Conservation (phyloP, 2,113 vertebrate species). For the cat (Felis catus) region DNA sequence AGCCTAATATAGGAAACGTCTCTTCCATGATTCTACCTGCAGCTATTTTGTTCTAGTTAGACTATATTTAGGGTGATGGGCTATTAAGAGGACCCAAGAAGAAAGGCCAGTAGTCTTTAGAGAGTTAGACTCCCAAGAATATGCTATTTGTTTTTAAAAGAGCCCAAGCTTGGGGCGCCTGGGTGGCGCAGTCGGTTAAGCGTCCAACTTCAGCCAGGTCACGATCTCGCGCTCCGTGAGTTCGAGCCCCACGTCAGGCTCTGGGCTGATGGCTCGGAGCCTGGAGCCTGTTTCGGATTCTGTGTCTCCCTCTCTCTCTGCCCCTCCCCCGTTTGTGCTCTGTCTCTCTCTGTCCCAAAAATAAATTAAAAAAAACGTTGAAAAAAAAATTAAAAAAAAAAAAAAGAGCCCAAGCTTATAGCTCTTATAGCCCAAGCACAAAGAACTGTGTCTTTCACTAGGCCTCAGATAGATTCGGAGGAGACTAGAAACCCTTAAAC, state of each 20-base stretch:
- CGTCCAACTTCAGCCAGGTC: too few species aligned
- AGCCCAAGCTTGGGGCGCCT: not conserved
- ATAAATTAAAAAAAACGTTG: too few species aligned
- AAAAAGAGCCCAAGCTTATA: not conserved
- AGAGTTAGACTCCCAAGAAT: not conserved
- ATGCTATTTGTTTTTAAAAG: not conserved
- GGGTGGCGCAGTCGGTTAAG: too few species aligned
- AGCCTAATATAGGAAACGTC: not conserved
- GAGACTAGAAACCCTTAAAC: not conserved
- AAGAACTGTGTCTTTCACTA: not conserved
- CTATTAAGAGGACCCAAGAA: not conserved
- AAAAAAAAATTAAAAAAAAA: too few species aligned
- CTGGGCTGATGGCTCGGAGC: too few species aligned
- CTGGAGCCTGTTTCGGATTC: too few species aligned
- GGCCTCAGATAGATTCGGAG: not conserved
- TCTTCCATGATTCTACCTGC: not conserved
- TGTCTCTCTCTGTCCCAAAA: too few species aligned
- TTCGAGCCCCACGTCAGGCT: too few species aligned
- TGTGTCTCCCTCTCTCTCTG: too few species aligned
- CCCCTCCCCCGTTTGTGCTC: too few species aligned
- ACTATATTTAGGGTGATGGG: not conserved
- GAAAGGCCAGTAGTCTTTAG: not conserved
- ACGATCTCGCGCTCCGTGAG: too few species aligned
- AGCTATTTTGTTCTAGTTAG: not conserved
- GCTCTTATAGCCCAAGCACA: not conserved